Base-by-base conservation (phyloP, 2,888 invertebrate species). In the Ophioninae sp. region DNA sequence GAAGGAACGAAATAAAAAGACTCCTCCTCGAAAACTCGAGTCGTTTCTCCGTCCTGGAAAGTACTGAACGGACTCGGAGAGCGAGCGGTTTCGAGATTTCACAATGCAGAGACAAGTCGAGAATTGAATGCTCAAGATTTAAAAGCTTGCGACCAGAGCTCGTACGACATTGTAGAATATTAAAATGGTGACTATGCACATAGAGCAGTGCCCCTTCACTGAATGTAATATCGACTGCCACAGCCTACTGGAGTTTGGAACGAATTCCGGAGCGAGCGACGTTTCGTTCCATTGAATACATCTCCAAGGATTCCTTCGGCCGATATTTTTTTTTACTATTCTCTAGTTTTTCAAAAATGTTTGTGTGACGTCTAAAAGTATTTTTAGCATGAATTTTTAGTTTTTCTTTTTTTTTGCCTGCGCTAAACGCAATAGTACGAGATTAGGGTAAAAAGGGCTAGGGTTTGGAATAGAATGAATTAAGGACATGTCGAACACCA, bases 181-280 rank as follows among this genome's bases (percentile, higher is more conserved):
- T 73, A 77, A 79, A 76, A 73, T 73, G 68, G 68, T 71, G 63
- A 30, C 63, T 51, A 22, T 41, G 61, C 44, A 56, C 37, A 30
- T 59, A 58, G 58, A 39, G 39, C 69, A 39, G 74, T 80, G 71
- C 72, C 80, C 83, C 83, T 80, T 83, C 83, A 80, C 80, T 76
- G 68, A 76, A 80, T 79, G 76, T 63, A 65, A 72, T 58, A 72
- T 61, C 37, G 61, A 10, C 44, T 77, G 63, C 75, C 51, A 72
- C 30, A 72, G 51, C 41, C 64, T 65, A 56, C 59, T 51, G 51
- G 20, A 58, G 63, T 22, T 61, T 72, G 44, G 17, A 63, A 64
- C 37, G n/a, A 56, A 72, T 37, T 30, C 13, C 30, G 23, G 8
- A 41, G 20, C 30, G 20, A 56, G n/a, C 10, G 71, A 13, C 59